These are phyloP conservation scores for Eucera pruinosa DNA, from an alignment of 2,888 invertebrate genomes.

Conservation along the genomic window DNA sequence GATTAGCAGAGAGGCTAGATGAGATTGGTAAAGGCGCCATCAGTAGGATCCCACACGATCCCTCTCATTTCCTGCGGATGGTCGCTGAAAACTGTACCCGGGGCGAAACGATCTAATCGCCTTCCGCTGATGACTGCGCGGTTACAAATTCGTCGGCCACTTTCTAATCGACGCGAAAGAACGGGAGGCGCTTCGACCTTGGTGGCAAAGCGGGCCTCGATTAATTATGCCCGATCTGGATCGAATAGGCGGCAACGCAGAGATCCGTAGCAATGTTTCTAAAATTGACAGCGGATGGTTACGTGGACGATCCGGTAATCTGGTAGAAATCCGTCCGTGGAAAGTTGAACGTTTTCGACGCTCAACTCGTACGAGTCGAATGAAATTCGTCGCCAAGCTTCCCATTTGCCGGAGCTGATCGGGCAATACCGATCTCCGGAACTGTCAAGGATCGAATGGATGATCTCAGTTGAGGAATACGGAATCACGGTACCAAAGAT, in stretches of 20 bases:
- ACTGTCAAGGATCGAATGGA: not conserved
- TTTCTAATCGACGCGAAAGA: slow-evolving; percentile 25
- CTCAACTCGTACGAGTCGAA: not conserved
- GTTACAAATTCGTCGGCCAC: slow-evolving; percentile 30
- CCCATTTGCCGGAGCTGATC: not conserved
- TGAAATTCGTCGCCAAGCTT: slow-evolving; percentile 8
- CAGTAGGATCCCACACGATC: slow-evolving; percentile 54
- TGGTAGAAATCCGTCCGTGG: not conserved
- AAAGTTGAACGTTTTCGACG: not conserved
- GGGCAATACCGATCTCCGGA: too few species aligned
- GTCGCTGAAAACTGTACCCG: slow-evolving; percentile 54
- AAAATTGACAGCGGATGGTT: slow-evolving; percentile 15
- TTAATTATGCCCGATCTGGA: slow-evolving; percentile 36
- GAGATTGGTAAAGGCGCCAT: slow-evolving; percentile 21
- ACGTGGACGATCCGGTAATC: slow-evolving; percentile 10
- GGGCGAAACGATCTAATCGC: slow-evolving; percentile 71
- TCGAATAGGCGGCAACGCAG: slow-evolving; percentile 5
- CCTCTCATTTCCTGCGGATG: slow-evolving; percentile 60
- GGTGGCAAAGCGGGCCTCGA: slow-evolving; percentile 21
- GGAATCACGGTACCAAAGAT: too few species aligned
- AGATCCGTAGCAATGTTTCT: not conserved
- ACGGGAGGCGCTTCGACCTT: slow-evolving; percentile 36
- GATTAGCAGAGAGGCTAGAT: slow-evolving; percentile 51
- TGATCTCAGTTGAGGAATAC: not conserved
- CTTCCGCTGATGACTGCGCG: slow-evolving; percentile 71